Conservation (phyloP, 2,888 invertebrate species). For the Agrochola lychnidis region DNA sequence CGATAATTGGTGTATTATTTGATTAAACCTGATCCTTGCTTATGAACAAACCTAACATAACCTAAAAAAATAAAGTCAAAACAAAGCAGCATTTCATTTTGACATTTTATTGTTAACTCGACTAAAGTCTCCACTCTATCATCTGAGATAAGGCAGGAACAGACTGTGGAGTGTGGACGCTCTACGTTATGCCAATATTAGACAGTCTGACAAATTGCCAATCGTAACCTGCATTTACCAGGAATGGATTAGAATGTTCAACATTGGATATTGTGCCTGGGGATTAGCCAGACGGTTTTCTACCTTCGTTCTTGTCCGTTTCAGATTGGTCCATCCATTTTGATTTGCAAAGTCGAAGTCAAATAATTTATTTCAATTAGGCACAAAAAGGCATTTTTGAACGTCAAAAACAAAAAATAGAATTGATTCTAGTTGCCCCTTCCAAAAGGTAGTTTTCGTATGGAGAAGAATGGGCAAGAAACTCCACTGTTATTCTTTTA, state of each 20-base stretch:
- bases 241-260: background rate
- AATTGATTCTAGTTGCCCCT: too few relatives aligned
- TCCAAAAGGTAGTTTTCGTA: too few relatives aligned
- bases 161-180: background rate
- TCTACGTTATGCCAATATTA: too few relatives aligned
- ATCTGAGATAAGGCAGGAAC: background rate
- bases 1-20: background rate
- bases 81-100: background rate
- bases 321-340: background rate
- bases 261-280: background rate
- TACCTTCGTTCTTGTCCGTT: background rate
- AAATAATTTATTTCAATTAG: too few relatives aligned
- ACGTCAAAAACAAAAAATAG: too few relatives aligned
- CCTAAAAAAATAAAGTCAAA: constrained; percentile 26
- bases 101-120: background rate
- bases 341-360: too few relatives aligned
- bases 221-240: background rate
- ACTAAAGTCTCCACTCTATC: background rate
- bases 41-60: constrained; percentile 1
- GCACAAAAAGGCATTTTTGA: too few relatives aligned
- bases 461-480: too few relatives aligned
- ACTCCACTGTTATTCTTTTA: too few relatives aligned
- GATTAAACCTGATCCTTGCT: background rate
- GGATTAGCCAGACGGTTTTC: background rate
- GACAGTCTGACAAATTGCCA: background rate